Conservation (phyloP, 2,797 vertebrate species). For the Hapalemur alaotrensis region DNA sequence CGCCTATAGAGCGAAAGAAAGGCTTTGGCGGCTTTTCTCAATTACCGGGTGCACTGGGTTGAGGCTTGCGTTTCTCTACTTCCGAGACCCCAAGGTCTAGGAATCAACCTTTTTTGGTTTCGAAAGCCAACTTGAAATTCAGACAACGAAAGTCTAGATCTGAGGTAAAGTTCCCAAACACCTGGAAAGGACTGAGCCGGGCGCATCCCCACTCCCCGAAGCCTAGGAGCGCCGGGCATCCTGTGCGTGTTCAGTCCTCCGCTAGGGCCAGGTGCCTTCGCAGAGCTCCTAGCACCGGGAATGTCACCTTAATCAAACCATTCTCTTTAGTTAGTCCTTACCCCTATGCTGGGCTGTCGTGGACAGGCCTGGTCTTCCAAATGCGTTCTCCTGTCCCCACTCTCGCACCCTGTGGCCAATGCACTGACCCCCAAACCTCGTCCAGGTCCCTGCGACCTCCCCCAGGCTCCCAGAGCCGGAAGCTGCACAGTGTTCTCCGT, state of each 20-base stretch:
- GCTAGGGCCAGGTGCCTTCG: fast-evolving
- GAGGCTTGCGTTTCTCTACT: not conserved
- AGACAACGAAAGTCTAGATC: not conserved
- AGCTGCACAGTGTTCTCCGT: not conserved
- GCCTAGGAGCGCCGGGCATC: too few relatives aligned
- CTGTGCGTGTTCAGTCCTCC: not conserved
- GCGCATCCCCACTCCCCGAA: fast-evolving
- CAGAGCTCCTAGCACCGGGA: not conserved
- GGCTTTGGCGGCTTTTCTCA: not conserved
- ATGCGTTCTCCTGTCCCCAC: too few relatives aligned
- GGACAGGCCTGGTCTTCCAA: not conserved
- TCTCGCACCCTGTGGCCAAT: not conserved
- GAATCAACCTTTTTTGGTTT: not conserved
- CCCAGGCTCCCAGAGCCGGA: not conserved
- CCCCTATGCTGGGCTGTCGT: not conserved
- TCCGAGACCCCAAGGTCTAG: not conserved
- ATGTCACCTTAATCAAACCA: not conserved
- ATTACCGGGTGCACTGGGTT: not conserved
- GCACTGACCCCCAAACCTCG: not conserved
- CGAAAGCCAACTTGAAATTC: not conserved
- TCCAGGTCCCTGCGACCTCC: fast-evolving
- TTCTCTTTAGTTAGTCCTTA: not conserved
- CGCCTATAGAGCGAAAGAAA: not conserved
- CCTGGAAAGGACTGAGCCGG: not conserved
- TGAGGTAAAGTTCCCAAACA: not conserved